Evolutionary conservation across 2,797 vertebrate species (phyloP), one percentile per base, ranked within the genome.

Genomic region (Argyrosomus regius): DNA sequence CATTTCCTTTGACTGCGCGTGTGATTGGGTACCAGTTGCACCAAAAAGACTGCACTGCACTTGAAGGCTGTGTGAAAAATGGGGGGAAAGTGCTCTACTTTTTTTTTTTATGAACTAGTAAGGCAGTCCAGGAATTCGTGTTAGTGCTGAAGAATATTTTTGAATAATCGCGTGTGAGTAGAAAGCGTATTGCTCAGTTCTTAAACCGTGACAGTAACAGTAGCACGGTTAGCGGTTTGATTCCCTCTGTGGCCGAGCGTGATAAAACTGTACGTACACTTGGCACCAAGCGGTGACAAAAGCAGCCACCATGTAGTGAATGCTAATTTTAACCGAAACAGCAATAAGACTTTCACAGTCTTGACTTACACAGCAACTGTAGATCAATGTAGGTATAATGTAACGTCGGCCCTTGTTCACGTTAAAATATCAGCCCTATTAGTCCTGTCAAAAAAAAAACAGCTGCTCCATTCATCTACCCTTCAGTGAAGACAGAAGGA

Each of bases 151-250:
- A 18, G 81, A 83, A 91, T 89, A 87, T 90, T 81, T 91, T 89
- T 83, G 74, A 88, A 92, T 90, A 92, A 91, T 90, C 80, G 64
- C 46, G 39, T 66, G 80, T 18, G 45, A 83, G 82, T 62, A 65
- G 70, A 88, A 78, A 74, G 75, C 79, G 72, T 70, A 24, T 22
- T 62, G 78, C 86, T 84, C 69, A 46, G 66, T 16, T 65, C 73
- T 73, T 50, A 75, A 82, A 83, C 88, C 73, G 63, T 87, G 88
- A 91, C 89, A 82, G 84, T 57, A 57, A 73, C 83, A 79, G 74
- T 28, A 63, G 82, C 70, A 50, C 49, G 87, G 85, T 85, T 87
- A 84, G 80, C 24, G 75, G 85, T 91, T 87, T 80, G 84, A 88
- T 83, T 91, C 88, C 87, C 81, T 77, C 62, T 22, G 66, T 64